Evolutionary conservation across 2,888 invertebrate species (phyloP).

Genomic region (Cosmopolites sordidus): DNA sequence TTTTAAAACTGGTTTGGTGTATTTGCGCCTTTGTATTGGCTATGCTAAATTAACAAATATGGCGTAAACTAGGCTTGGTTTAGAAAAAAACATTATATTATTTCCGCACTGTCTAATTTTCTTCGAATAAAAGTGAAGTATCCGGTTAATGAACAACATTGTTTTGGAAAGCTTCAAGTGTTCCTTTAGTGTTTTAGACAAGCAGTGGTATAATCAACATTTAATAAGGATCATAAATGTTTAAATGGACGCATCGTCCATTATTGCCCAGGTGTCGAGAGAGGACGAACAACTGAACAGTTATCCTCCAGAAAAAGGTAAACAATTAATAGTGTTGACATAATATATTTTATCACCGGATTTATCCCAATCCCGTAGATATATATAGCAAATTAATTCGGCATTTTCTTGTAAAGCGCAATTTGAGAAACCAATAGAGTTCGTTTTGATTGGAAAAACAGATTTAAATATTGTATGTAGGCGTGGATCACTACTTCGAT

Average conservation of each 20-base stretch:
- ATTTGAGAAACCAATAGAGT: slow-evolving; percentile 5
- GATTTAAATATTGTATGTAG: slow-evolving; percentile 11
- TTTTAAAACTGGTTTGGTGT: no score
- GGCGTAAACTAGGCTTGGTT: slow-evolving; percentile 27
- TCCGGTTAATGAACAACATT: slow-evolving; percentile 9
- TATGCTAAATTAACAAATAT: slow-evolving; percentile 23
- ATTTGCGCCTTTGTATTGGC: no score
- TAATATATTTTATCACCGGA: background rate
- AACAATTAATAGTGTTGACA: slow-evolving; percentile 38
- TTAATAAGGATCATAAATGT: slow-evolving; percentile 52
- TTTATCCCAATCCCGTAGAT: no score
- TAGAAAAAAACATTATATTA: slow-evolving; percentile 21
- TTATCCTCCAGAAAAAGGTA: slow-evolving; percentile 91
- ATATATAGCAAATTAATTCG: no score
- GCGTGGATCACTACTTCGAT: slow-evolving; percentile 8
- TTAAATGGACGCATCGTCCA: slow-evolving; percentile 98
- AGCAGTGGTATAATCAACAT: slow-evolving; percentile 13
- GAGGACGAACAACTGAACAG: slow-evolving; percentile 94
- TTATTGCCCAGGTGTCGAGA: slow-evolving; percentile 96
- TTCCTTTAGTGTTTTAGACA: slow-evolving; percentile 6
- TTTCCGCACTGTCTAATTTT: slow-evolving; percentile 13
- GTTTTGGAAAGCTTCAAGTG: slow-evolving; percentile 5
- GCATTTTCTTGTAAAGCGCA: slow-evolving; percentile 3
- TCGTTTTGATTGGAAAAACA: slow-evolving; percentile 6
- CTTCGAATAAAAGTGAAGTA: slow-evolving; percentile 10